Percentiles rank a stretch among this genome's conserved stretches.
phyloP scores from a whole-genome alignment of 2,888 invertebrate genomes.

The Catonia carolina region DNA sequence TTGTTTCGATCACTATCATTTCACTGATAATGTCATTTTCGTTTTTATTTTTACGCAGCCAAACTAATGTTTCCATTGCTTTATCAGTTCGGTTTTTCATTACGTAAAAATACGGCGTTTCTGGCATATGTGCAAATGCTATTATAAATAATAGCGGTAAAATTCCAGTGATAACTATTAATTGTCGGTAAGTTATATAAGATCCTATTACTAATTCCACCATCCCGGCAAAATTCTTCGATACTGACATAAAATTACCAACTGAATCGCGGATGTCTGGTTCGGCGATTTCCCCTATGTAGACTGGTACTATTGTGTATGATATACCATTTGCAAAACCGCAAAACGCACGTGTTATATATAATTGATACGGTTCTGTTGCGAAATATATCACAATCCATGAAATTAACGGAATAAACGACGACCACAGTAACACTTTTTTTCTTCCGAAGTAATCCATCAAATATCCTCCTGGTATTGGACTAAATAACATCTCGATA shows the following conservation, averaged over 20 bases:
- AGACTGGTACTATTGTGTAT: conserved; percentile 25
- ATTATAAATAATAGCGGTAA: conserved; percentile 3
- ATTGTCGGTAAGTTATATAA: conserved; percentile 10
- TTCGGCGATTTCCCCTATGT: conserved; percentile 24
- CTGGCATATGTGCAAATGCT: not conserved
- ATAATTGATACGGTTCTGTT: not conserved
- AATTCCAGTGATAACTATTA: conserved; percentile 14
- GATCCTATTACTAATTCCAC: conserved; percentile 24
- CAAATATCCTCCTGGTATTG: conserved; percentile 1
- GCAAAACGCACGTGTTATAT: not conserved
- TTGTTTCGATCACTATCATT: no score
- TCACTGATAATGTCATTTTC: no score
- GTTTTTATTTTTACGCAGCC: no score
- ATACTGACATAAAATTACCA: not conserved
- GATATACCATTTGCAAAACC: conserved; percentile 22
- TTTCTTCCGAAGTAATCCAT: conserved; percentile 1
- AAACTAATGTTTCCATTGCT: no score
- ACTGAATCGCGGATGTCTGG: conserved; percentile 19
- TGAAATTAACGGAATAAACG: no score
- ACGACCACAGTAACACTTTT: no score
- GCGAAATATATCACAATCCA: not conserved
- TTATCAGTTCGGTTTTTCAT: no score
- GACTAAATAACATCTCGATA: conserved; percentile 1
- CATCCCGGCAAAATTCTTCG: conserved; percentile 18
- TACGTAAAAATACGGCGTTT: not conserved